Conservation (phyloP, 2,888 invertebrate species). For the Tillus elongatus region DNA sequence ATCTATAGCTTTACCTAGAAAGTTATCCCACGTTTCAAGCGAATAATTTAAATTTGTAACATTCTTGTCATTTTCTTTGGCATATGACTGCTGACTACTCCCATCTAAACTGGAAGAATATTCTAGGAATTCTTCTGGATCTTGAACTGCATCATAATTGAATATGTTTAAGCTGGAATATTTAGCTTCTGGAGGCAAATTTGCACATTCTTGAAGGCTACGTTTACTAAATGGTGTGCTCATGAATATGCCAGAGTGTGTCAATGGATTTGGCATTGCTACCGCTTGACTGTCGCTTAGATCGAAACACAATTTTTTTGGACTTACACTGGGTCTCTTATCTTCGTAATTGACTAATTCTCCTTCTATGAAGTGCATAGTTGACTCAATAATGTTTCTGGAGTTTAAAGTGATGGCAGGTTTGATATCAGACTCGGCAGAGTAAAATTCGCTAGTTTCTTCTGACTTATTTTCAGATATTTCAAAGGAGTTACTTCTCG, state of each 20-base stretch:
- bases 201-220: constrained; percentile 15
- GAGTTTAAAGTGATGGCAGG: too few species aligned
- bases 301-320: constrained; percentile 28
- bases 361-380: too few species aligned
- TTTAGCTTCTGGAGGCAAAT: constrained; percentile 15
- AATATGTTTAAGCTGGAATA: constrained; percentile 25
- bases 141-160: constrained; percentile 6
- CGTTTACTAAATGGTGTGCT: constrained; percentile 29
- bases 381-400: too few species aligned
- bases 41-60: constrained; percentile 34
- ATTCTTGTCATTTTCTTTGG: constrained; percentile 2
- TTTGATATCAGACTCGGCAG: constrained; percentile 11
- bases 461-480: constrained; percentile 7
- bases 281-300: constrained; percentile 31
- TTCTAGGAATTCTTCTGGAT: background rate
- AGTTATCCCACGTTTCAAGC: constrained; percentile 42
- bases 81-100: background rate
- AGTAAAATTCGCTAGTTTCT: constrained; percentile 1
- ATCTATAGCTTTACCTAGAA: constrained; percentile 37
- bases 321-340: constrained; percentile 9
- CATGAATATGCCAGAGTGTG: constrained; percentile 29
- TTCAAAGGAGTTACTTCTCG: background rate
- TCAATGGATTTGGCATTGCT: constrained; percentile 31
- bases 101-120: background rate
- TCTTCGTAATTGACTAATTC: constrained; percentile 18